Evolutionary conservation across 1,140 invertebrate species (phyloP).

Genomic region (Drosophila rufa): DNA sequence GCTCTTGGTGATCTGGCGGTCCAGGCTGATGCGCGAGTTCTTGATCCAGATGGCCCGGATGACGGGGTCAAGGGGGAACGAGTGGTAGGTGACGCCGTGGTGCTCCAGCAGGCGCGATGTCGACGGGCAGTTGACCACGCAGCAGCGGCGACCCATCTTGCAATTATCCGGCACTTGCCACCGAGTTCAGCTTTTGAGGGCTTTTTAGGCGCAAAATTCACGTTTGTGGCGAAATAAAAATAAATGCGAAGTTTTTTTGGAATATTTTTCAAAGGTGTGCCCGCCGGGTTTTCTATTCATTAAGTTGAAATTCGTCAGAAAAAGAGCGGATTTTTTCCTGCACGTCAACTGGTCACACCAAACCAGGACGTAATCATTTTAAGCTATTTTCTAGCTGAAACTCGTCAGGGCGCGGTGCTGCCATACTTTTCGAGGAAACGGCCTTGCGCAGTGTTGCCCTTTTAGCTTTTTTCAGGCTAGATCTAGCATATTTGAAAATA

Average conservation of each 20-base stretch:
- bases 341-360: too few species aligned
- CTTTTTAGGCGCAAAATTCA: conserved; percentile 10
- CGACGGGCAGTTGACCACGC: conserved; percentile 81
- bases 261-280: background rate
- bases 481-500: too few species aligned
- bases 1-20: conserved; percentile 86
- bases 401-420: too few species aligned
- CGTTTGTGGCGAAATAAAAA: conserved; percentile 18
- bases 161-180: background rate
- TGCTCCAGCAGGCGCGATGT: conserved; percentile 84
- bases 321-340: too few species aligned
- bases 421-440: too few species aligned
- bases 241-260: background rate
- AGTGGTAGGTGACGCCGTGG: conserved; percentile 86
- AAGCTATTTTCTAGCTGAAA: too few species aligned
- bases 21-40: conserved; percentile 85
- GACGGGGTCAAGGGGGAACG: conserved; percentile 86
- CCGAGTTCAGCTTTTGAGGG: background rate
- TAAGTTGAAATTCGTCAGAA: too few species aligned
- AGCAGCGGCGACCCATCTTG: conserved; percentile 82
- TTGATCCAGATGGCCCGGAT: conserved; percentile 86
- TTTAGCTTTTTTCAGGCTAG: too few species aligned
- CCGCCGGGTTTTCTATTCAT: background rate
- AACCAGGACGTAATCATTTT: too few species aligned
- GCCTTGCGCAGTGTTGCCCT: too few species aligned